Evolutionary conservation across 1,140 invertebrate genomes (phyloP).

Genomic region (Leptopilina boulardi): DNA sequence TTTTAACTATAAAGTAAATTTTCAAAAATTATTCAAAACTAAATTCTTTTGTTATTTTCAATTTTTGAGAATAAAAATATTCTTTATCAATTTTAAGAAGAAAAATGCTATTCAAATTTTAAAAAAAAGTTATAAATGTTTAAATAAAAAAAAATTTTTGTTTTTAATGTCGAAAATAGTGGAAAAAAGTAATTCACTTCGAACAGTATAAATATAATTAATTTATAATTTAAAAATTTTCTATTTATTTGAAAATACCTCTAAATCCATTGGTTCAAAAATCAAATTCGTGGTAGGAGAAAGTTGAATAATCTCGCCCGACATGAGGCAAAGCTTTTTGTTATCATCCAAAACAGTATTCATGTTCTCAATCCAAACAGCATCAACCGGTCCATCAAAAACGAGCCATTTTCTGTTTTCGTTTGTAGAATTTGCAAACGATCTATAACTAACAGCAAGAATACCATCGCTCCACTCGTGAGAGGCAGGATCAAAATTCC

Average conservation of each 20-base stretch:
- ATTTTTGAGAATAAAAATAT: no score
- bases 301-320: constrained; percentile 95
- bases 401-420: constrained; percentile 92
- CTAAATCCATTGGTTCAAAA: constrained; percentile 97
- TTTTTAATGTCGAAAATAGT: no score
- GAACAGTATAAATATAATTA: no score
- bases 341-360: constrained; percentile 98
- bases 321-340: constrained; percentile 94
- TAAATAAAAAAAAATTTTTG: no score
- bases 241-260: constrained; percentile 68
- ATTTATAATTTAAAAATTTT: not conserved
- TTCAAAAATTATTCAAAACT: no score
- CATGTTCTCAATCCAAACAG: constrained; percentile 98
- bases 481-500: constrained; percentile 94
- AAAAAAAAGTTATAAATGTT: no score
- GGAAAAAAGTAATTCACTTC: no score
- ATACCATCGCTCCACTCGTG: constrained; percentile 97
- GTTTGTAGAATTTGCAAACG: constrained; percentile 89
- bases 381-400: constrained; percentile 97
- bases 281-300: constrained; percentile 94
- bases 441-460: constrained; percentile 93
- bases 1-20: no score
- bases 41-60: no score
- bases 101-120: no score
- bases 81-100: no score